Conservation (phyloP, 2,797 vertebrate genomes). For the Sphenodon punctatus region DNA sequence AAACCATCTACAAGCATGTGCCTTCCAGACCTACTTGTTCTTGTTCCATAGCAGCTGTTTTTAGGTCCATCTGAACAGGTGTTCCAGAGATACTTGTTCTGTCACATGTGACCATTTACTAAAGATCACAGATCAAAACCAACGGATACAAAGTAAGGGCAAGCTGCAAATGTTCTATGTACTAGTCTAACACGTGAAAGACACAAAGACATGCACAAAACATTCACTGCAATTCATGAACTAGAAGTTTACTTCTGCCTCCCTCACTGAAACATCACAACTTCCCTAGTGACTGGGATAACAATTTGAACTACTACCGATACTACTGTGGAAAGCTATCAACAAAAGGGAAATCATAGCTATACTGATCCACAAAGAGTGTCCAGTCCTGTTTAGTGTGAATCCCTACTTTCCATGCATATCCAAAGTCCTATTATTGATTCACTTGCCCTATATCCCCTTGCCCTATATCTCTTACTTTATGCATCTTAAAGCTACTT, state of each 20-base stretch:
- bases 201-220: background rate
- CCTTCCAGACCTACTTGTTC: no score
- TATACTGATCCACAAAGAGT: background rate
- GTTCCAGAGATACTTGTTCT: no score
- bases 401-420: background rate
- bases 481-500: constrained; percentile 50
- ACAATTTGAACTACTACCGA: background rate
- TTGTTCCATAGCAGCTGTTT: no score
- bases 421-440: background rate
- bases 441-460: background rate
- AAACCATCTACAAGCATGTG: no score
- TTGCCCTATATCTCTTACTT: constrained; percentile 44
- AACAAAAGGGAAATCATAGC: background rate
- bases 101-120: no score
- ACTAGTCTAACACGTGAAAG: no score
- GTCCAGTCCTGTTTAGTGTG: background rate
- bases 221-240: background rate
- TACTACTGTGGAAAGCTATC: background rate
- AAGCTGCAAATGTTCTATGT: no score
- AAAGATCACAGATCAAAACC: no score
- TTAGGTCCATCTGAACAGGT: no score
- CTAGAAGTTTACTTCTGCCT: background rate
- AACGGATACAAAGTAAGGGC: no score
- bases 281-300: background rate
- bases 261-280: background rate